Base-by-base conservation (phyloP, 2,888 invertebrate species). In the Sinhomidia bicolor region DNA sequence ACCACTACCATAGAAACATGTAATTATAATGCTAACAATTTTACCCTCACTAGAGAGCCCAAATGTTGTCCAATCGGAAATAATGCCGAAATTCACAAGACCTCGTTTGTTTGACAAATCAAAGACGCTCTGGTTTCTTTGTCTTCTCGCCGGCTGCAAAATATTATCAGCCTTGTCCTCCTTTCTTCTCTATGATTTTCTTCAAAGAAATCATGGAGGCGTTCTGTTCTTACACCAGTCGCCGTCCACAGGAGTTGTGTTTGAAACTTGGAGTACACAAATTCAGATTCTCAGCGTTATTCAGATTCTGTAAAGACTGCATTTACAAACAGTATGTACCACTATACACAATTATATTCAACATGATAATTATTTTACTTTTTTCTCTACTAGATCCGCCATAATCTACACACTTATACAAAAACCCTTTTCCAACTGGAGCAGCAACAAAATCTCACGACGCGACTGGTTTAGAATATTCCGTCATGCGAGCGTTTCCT, bases 381-480 rank as follows among this genome's bases (percentile, higher is more conserved):
- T 62, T 68, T 36, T 81, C 80, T 14, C 1, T 68, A 17, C 9
- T 76, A 91, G 91, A 12, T 90, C 90, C 5, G 91, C 91, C 1
- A 32, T 84, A 4, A 82, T 87, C 20, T 91, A 86, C 79, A 62
- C 87, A 1, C 23, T 89, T 20, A 76, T 91, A 12, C 91, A 91
- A 44, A 90, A 89, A 54, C 90, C 90, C 0, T 90, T 91, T 62
- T 65, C 84, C 32, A 65, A 86, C 60, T 80, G 81, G 74, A 83
- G 81, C 32, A 89, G 89, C 14, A 60, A 84, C 0, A 71, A 62
- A 10, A 57, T 90, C 23, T 82, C 84, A 5, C 60, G 65, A 20
- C 80, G 90, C 71, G 89, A 91, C 36, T 90, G 90, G 90, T 20
- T 91, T 5, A 44, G 89, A 88, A 83, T 91, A 29, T 65, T 89